Base-by-base conservation (phyloP, 2,888 invertebrate species). In the Geophilus truncorum region DNA sequence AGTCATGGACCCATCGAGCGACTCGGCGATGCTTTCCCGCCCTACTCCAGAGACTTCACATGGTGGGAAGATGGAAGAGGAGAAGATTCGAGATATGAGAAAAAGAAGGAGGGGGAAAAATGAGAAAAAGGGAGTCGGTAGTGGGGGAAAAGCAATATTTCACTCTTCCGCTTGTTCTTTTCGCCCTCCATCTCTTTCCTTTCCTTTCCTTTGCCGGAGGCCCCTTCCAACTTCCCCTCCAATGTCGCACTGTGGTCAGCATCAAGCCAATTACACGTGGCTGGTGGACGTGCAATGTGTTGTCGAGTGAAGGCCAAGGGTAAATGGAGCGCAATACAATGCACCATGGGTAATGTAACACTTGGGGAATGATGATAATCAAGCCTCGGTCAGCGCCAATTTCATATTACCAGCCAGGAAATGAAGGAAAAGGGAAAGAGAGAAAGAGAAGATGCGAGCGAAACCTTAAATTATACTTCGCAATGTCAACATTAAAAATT, bases 141-240 rank as follows among this genome's bases (percentile, higher is more conserved):
- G 70, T 70, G 25, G 70, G 70, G 70, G 70, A 70, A 70, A 70
- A 70, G 70, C 70, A 70, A 70, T 70, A 70, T 70, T 70, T 70
- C 70, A 70, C 70, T 70, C 70, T 70, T 70, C 70, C 70, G 70
- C 28, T 70, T 70, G 70, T 70, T 70, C 70, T 23, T 70, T 45
- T 12, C 45, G 5, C n/a, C 45, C 18, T 45, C 45, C 12, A 6
- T 45, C 15, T 15, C 18, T 70, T 70, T 70, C 25, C n/a, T 25
- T 10, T 25, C 28, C 70, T n/a, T n/a, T n/a, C n/a, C n/a, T n/a
- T n/a, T n/a, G n/a, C n/a, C n/a, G n/a, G n/a, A n/a, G n/a, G n/a
- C 70, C 70, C 70, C 28, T 25, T 21, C 28, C 70, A 7, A 51
- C 51, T 51, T 51, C 51, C 51, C 51, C 51, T 51, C 23, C 25